A percentile compares a stretch with the other conserved stretches of the same genome.
Evolutionary conservation across 2,888 invertebrate species (phyloP).

Genomic region (Lasioglossum pauxillum): DNA sequence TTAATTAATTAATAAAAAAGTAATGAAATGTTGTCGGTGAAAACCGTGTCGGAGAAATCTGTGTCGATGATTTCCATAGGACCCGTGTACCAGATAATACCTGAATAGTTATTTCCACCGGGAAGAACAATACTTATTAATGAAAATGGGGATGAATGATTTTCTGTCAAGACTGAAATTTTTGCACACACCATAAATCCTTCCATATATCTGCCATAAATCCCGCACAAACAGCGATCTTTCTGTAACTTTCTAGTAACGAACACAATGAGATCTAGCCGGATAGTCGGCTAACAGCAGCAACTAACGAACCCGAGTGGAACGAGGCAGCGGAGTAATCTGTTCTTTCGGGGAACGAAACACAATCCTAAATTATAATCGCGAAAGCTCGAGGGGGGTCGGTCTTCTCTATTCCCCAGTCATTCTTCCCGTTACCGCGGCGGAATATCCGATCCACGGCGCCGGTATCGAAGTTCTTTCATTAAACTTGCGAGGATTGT

Average conservation of each 20-base stretch:
- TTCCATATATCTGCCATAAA: neutral
- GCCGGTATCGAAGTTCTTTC: conserved; percentile 61
- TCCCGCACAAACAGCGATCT: neutral
- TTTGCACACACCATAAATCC: too few species aligned
- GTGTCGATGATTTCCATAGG: too few species aligned
- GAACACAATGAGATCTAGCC: neutral
- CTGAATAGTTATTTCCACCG: too few species aligned
- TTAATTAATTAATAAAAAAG: too few species aligned
- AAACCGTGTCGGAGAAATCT: too few species aligned
- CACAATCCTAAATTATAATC: conserved; percentile 7
- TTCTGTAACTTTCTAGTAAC: neutral
- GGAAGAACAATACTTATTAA: too few species aligned
- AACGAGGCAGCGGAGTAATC: neutral
- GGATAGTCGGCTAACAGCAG: neutral
- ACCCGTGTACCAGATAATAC: too few species aligned
- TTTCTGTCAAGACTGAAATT: too few species aligned
- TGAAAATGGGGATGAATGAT: neutral
- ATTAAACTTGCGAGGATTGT: conserved; percentile 53
- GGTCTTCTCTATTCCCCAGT: neutral
- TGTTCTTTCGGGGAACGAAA: neutral
- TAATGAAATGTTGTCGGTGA: too few species aligned
- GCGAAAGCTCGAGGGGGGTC: neutral
- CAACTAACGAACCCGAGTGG: neutral
- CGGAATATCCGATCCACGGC: conserved; percentile 32
- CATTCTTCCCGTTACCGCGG: neutral